Percentiles rank a stretch among this genome's conserved stretches.
Evolutionary conservation across 2,113 vertebrate genomes (phyloP).

Genomic region (Tachycineta bicolor): DNA sequence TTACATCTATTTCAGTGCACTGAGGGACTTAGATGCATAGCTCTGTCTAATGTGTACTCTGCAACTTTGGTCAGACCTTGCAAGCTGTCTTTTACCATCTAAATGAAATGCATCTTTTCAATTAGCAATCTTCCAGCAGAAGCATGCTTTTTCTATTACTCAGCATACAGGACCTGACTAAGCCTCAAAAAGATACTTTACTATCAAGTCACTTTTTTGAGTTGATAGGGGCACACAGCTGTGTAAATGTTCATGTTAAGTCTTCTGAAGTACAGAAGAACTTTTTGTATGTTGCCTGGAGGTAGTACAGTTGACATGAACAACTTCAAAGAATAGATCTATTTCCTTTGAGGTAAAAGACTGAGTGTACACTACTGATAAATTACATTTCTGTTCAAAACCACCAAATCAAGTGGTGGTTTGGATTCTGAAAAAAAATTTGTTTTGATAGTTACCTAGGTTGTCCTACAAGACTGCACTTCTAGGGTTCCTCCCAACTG

Average conservation of each 20-base stretch:
- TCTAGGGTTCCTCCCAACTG: background rate
- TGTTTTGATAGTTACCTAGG: background rate
- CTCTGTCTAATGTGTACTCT: background rate
- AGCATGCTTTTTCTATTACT: background rate
- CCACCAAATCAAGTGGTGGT: background rate
- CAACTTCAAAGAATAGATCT: background rate
- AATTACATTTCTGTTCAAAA: background rate
- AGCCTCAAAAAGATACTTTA: background rate
- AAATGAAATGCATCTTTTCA: background rate
- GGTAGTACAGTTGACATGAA: background rate
- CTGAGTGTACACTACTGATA: background rate
- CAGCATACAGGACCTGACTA: background rate
- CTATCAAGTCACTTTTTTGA: background rate
- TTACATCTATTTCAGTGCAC: background rate
- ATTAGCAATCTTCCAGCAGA: background rate
- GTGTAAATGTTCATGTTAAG: background rate
- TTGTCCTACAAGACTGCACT: background rate
- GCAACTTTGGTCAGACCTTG: background rate
- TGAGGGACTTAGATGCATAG: background rate
- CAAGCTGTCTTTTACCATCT: background rate
- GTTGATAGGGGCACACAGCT: background rate
- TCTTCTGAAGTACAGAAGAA: background rate
- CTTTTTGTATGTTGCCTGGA: background rate
- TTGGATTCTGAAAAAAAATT: background rate
- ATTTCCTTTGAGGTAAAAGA: background rate